A percentile compares a stretch with the other conserved stretches of the same genome.
These are phyloP conservation scores for Brachionus rotundiformis DNA, from an alignment of 1,140 invertebrate species.

Conservation along the genomic window DNA sequence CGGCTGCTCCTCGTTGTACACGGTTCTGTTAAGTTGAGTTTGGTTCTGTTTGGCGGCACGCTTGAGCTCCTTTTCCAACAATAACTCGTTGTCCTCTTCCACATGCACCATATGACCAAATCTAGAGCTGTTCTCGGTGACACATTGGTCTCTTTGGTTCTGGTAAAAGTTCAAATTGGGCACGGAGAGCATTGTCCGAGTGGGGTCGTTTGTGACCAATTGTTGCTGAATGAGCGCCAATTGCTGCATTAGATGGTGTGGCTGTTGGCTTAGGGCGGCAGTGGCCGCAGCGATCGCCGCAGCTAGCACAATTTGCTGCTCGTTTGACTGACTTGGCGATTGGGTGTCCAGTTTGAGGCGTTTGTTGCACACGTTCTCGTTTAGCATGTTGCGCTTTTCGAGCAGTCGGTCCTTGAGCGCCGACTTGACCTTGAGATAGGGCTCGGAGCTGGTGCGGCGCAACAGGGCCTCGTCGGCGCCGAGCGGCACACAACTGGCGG, in stretches of 20 bases:
- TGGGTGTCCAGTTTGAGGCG: background rate
- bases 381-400: constrained; percentile 24
- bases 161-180: constrained; percentile 3
- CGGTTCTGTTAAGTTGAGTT: background rate
- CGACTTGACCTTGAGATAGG: constrained; percentile 24
- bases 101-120: constrained; percentile 51
- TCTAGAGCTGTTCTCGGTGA: background rate
- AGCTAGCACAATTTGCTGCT: background rate
- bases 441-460: constrained; percentile 4
- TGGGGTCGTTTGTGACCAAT: background rate
- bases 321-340: background rate
- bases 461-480: background rate
- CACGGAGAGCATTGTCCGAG: background rate
- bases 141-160: background rate
- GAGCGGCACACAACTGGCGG: too few species aligned
- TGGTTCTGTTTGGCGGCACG: background rate
- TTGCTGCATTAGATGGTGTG: constrained; percentile 19
- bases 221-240: constrained; percentile 7
- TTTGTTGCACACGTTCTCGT: background rate
- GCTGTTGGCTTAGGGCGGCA: background rate
- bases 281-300: background rate
- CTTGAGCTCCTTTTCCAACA: constrained; percentile 39
- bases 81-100: constrained; percentile 45
- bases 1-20: background rate
- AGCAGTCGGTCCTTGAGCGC: background rate